Base-by-base conservation (phyloP, 64 coral and sea anemone species). In the Porites lutea region DNA sequence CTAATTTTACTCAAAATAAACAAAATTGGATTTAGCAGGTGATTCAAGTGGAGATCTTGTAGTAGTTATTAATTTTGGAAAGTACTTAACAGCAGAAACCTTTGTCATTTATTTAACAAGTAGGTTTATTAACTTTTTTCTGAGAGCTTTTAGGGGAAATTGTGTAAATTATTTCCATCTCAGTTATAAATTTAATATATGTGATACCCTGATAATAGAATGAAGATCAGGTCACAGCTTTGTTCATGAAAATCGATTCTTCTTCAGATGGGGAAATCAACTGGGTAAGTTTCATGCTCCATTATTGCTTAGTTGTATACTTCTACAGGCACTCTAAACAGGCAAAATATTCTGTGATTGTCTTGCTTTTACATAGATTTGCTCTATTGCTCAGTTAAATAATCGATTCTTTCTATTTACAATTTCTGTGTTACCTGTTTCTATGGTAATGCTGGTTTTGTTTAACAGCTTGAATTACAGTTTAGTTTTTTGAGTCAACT, bases 241-340 rank as follows among this genome's bases (percentile, higher is more conserved):
- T 98, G 61, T 98, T 96, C 77, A 98, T 98, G 97, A 98, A 98
- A 86, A 98, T 98, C 18, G 97, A 98, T 74, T 98, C 94, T 60
- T 98, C 97, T 65, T 98, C 97, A 47, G 97, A 98, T 84, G 97
- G 94, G 48, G 94, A 98, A 96, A 98, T 96, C 18, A 98, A 98
- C 73, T 98, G 97, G 97, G 97, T 98, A 88, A 71, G 87, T 12
- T 49, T 59, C 4, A 13, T 53, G 13, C 9, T 12, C 59, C 46
- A 48, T 49, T 51, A 22, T 37, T 55, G 23, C 13, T 70, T 50
- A 18, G 7, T 86, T 50, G 13, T 76, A 49, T 37, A 37, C 27
- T 37, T 37, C 27, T 37, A 37, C 27, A 37, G 27, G 27, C 27
- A 37, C 15, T 13, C 16, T 50, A 76, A 48, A 48, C 45, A 76